Conservation (phyloP, 2,888 invertebrate species). For the Chaitophorus viminalis region DNA sequence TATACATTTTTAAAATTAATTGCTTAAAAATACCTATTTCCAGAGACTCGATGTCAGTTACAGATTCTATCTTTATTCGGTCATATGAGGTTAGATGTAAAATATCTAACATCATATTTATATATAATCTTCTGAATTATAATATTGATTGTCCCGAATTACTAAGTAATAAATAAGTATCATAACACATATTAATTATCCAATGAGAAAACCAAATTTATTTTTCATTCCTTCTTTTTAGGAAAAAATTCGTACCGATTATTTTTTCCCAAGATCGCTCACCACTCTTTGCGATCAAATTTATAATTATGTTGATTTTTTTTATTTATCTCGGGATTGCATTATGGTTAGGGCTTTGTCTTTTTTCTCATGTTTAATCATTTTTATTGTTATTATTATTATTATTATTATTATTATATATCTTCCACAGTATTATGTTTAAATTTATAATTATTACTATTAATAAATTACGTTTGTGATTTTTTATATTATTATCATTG, state of each 20-base stretch:
- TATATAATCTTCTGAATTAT: neutral
- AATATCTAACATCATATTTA: neutral
- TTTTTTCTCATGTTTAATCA: neutral
- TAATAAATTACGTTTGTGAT: too few species aligned
- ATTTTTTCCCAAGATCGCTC: neutral
- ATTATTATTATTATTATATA: too few species aligned
- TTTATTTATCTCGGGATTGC: slow-evolving; percentile 1
- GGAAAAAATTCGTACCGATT: slow-evolving; percentile 6
- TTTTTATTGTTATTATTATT: neutral
- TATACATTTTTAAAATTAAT: neutral
- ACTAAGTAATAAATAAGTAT: slow-evolving; percentile 15
- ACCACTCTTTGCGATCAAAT: neutral
- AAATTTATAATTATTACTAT: too few species aligned
- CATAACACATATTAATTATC: neutral
- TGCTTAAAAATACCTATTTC: neutral
- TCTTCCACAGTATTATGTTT: too few species aligned
- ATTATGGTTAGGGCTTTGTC: neutral
- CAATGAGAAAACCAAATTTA: neutral
- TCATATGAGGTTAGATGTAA: too few species aligned
- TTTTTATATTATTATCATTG: too few species aligned
- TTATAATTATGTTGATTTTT: slow-evolving; percentile 5
- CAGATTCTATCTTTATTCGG: neutral
- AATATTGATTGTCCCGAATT: neutral
- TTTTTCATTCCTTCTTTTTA: neutral
- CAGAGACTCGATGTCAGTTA: neutral